These are phyloP conservation scores for Lycocerus yunnanus DNA, from an alignment of 2,888 invertebrate genomes.

Conservation along the genomic window DNA sequence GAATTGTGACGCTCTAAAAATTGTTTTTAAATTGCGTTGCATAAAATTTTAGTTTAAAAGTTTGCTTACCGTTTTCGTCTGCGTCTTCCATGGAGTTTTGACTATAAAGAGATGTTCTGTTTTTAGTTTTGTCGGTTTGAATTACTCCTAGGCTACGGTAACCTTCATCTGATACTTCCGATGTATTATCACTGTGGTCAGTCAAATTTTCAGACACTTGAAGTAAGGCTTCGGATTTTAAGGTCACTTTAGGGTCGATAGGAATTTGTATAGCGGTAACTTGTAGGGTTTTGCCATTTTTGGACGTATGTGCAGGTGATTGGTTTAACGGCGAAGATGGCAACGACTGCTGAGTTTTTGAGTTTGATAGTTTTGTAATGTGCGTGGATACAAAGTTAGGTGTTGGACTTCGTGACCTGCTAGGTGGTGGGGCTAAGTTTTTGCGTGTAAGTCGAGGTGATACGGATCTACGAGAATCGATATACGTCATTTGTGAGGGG, in stretches of 20 bases:
- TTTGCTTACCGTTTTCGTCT: conserved; percentile 67
- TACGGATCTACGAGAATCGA: conserved; percentile 45
- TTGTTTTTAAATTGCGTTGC: conserved; percentile 8
- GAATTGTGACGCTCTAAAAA: conserved; percentile 69
- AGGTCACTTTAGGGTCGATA: conserved; percentile 48
- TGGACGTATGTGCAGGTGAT: conserved; percentile 38
- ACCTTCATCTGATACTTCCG: conserved; percentile 84
- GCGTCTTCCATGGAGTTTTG: conserved; percentile 75
- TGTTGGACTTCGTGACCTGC: conserved; percentile 59
- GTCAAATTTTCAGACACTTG: conserved; percentile 44
- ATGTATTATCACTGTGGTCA: conserved; percentile 76
- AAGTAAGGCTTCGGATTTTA: conserved; percentile 56
- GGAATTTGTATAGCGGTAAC: conserved; percentile 58
- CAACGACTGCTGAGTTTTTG: conserved; percentile 37
- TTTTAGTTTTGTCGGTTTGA: conserved; percentile 58
- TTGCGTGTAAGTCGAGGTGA: conserved; percentile 52
- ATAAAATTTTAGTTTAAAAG: background rate
- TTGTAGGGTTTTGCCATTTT: conserved; percentile 48
- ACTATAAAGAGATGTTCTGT: conserved; percentile 71
- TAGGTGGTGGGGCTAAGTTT: conserved; percentile 44
- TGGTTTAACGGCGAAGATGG: conserved; percentile 21
- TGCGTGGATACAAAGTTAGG: conserved; percentile 60
- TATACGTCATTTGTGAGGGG: conserved; percentile 45
- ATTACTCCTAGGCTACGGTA: conserved; percentile 79
- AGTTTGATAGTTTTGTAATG: conserved; percentile 43